These are phyloP conservation scores for Clarias macrocephalus DNA, from an alignment of 2,113 vertebrate species.

Conservation along the genomic window DNA sequence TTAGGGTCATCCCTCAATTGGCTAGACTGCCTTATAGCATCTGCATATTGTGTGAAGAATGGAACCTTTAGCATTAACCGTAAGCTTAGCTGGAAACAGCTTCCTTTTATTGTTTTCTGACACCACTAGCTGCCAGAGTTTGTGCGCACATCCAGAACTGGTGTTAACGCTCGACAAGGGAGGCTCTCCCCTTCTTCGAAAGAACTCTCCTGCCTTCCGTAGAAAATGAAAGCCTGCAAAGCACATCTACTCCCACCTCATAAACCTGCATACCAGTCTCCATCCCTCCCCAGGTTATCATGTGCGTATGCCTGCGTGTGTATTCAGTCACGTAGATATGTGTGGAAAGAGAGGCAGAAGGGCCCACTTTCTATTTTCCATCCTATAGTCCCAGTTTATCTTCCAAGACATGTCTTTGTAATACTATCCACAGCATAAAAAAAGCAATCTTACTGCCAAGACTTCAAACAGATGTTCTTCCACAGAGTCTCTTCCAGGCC, in stretches of 20 bases:
- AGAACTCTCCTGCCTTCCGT: constrained; percentile 14
- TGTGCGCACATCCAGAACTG: background rate
- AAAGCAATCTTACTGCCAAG: constrained; percentile 64
- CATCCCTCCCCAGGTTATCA: constrained; percentile 29
- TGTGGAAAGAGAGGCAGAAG: constrained; percentile 47
- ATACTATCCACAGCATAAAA: constrained; percentile 61
- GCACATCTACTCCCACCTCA: constrained; percentile 55
- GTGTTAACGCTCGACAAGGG: constrained; percentile 15
- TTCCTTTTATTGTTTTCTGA: constrained; percentile 14
- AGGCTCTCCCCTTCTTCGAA: constrained; percentile 15
- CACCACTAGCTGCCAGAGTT: background rate
- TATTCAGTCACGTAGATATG: constrained; percentile 17
- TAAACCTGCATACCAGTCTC: constrained; percentile 48
- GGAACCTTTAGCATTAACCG: background rate
- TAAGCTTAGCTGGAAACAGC: constrained; percentile 1
- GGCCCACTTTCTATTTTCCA: constrained; percentile 54
- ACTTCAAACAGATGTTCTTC: constrained; percentile 72
- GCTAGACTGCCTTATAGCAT: constrained; percentile 18
- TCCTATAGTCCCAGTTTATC: constrained; percentile 65
- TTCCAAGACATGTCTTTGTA: constrained; percentile 71
- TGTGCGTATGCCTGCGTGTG: constrained; percentile 23
- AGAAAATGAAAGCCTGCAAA: constrained; percentile 47
- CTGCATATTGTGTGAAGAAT: constrained; percentile 20
- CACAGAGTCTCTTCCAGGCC: constrained; percentile 55
- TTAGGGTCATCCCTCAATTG: constrained; percentile 5